Base-by-base conservation (phyloP, 1,140 invertebrate species). In the Carposina sasakii region DNA sequence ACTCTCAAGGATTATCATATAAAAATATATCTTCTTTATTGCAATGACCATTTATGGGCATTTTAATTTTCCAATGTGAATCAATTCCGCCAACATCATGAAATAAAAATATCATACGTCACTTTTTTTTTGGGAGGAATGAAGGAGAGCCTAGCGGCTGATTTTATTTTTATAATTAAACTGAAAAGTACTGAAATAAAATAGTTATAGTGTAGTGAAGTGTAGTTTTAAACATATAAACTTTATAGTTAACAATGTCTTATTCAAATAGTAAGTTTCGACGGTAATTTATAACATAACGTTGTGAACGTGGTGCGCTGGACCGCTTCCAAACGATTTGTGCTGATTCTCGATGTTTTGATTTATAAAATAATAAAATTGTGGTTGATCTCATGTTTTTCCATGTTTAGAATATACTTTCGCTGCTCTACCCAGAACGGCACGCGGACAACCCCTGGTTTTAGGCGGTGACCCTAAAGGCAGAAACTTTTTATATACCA, bases 401-500 rank as follows among this genome's bases (percentile, higher is more conserved):
- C 34, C 58, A 47, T 60, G 15, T 76, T 88, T 88, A 97, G 95
- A 94, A 84, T 93, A 90, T 76, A 93, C 93, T 81, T 98, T 95
- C 87, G 95, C 97, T 34, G 92, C 96, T 30, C 85, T 99, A 61
- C 98, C 98, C 36, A 90, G 93, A 67, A 99, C 98, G 16, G 91
- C 93, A 69, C 88, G 98, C 66, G 98, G 98, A 17, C 91, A 94
- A 63, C 95, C 97, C 17, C 89, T 99, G 56, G 96, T 99, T 30
- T 77, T 99, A 42, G 96, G 96, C 44, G 91, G 92, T 17, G 97
- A 98, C 88, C 97, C 97, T 8, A 98, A 99, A 84, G 97, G 97
- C 33, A 97, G 98, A 67, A 98, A 96, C 71, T 97, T 99, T 78
- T 88, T 99, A 16, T 99, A 99, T 78, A 94, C 95, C 26, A 98